Evolutionary conservation across 1,140 invertebrate species (phyloP), one percentile per base, ranked within the genome.

Genomic region (Temnothorax longispinosus): DNA sequence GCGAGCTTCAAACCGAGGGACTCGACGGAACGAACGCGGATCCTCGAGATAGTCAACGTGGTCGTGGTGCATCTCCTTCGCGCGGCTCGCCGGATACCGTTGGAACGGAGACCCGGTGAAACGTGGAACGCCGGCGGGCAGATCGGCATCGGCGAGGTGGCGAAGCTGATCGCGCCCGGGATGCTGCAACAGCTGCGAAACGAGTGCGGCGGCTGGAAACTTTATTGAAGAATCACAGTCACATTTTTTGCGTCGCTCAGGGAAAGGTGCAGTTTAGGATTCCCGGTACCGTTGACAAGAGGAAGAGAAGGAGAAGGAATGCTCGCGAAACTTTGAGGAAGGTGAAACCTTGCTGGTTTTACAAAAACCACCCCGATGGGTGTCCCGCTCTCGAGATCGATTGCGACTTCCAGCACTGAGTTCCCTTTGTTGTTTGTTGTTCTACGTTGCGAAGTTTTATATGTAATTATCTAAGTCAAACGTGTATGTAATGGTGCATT

Each of bases 201-300:
- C 7, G 98, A 99, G 96, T 99, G 98, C 95, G 99, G 98, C 56
- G 99, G 3, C 94, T 99, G 7, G 98, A 99, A 95, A 99, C 99
- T 1, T 95, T 99, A 35, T 92, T 99, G 27, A 97, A 96, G 92
- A 99, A 99, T 94, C 97, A 99, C 92, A 96, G 97, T 90, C 97
- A 98, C 91, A 97, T 99, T 72, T 99, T 99, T 95, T 94, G 97
- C 92, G 97, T 99, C 21, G 92, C 95, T 50, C 95, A 96, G 82
- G 97, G 97, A 8, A 96, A 94, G 86, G 97, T 99, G 4, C 95
- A 96, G 87, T 96, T 99, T 52, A 96, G 97, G 85, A 96, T 97
- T 91, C 98, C 97, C 0, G 95, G 95, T 44, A 78, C 50, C 71
- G 92, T 89, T 91, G 89, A 88, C 93, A 76, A 92, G 94, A 92